Evolutionary conservation across 92 coral and sea anemone species (phyloP).

Genomic region (Parazoanthus darwini): DNA sequence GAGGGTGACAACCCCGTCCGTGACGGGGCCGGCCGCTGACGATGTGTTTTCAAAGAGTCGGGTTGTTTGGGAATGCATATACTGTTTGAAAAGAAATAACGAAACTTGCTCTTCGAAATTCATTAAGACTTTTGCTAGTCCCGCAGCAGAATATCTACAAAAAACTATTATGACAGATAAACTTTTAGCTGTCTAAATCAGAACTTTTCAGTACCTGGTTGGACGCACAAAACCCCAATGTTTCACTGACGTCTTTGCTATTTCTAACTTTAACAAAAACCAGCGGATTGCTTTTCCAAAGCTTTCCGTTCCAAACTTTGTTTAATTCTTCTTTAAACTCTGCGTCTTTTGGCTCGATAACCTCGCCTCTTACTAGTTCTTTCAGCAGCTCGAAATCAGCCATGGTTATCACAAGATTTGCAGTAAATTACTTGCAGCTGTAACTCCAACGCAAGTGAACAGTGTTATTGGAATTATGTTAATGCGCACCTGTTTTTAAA

Average conservation of each 20-base stretch:
- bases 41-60: too few relatives aligned
- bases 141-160: neutral
- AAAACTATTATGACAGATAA: neutral
- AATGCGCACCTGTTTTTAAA: neutral
- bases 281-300: constrained; percentile 26
- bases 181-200: neutral
- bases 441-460: neutral
- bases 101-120: too few relatives aligned
- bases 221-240: constrained; percentile 23
- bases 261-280: constrained; percentile 24
- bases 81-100: neutral
- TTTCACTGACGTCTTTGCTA: constrained; percentile 12
- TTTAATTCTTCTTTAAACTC: constrained; percentile 22
- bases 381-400: neutral
- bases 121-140: neutral
- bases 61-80: too few relatives aligned
- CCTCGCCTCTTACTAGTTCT: constrained; percentile 13
- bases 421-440: neutral
- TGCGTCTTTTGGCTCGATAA: neutral
- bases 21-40: too few relatives aligned
- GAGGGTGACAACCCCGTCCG: too few relatives aligned
- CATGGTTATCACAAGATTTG: neutral
- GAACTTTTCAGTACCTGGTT: constrained; percentile 23
- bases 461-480: constrained; percentile 7
- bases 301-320: constrained; percentile 40